A percentile compares a stretch with the other conserved stretches of the same genome.
Conservation (phyloP, 2,797 vertebrate genomes). For the Tenualosa thibaudeaui region DNA sequence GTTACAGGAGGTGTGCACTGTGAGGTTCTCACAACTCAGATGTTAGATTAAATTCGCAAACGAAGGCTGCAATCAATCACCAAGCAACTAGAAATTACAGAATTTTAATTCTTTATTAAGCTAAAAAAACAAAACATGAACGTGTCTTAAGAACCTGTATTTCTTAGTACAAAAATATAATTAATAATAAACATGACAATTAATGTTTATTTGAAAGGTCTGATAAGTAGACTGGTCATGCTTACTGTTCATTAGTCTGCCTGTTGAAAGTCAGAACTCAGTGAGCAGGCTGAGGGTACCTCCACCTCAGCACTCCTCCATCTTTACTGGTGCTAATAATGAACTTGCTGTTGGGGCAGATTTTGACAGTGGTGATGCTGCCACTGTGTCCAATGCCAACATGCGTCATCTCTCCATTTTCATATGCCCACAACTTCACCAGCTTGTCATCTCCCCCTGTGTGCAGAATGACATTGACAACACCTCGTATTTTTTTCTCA, state of each 20-base stretch:
- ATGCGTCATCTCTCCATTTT: conserved; percentile 65
- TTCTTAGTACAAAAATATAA: not conserved
- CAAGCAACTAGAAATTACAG: not conserved
- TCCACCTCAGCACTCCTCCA: conserved; percentile 71
- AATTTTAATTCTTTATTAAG: not conserved
- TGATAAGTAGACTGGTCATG: too few species aligned
- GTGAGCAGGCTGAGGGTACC: conserved; percentile 54
- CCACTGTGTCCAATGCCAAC: conserved; percentile 71
- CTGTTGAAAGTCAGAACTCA: not conserved
- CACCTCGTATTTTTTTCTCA: not conserved
- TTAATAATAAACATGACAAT: not conserved
- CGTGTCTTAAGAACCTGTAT: not conserved
- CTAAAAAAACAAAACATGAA: not conserved
- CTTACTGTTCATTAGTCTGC: not conserved
- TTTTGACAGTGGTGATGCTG: conserved; percentile 63
- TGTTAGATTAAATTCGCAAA: not conserved
- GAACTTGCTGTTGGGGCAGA: conserved; percentile 65
- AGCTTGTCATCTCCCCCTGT: conserved; percentile 74
- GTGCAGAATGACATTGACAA: conserved; percentile 29
- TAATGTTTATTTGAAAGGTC: not conserved
- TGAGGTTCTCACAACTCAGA: not conserved
- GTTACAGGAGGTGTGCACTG: not conserved
- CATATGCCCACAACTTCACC: conserved; percentile 75
- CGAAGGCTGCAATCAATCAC: not conserved
- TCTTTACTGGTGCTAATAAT: conserved; percentile 66